Evolutionary conservation across 2,888 invertebrate genomes (phyloP).

Genomic region (Parnassius mnemosyne): DNA sequence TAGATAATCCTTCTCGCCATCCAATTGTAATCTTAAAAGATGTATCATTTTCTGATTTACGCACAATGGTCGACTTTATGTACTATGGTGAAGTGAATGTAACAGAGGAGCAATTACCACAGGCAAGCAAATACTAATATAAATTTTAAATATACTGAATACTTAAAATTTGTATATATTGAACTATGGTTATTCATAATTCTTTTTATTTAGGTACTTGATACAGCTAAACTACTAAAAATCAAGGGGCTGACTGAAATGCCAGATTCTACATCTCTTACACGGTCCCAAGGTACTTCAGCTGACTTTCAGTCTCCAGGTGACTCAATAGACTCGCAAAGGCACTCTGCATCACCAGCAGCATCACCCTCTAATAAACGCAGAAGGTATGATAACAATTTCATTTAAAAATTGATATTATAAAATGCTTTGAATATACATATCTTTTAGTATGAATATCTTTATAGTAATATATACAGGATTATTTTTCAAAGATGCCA

Average conservation of each 20-base stretch:
- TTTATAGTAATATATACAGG: too few relatives aligned
- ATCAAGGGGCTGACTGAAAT: slow-evolving; percentile 94
- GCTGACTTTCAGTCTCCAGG: slow-evolving; percentile 78
- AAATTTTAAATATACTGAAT: background rate
- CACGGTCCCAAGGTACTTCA: slow-evolving; percentile 84
- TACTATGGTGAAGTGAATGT: slow-evolving; percentile 96
- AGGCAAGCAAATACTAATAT: slow-evolving; percentile 58
- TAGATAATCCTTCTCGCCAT: slow-evolving; percentile 92
- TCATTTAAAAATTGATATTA: too few relatives aligned
- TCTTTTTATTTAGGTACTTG: slow-evolving; percentile 74
- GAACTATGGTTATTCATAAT: background rate
- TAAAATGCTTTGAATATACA: too few relatives aligned
- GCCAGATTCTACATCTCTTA: slow-evolving; percentile 87
- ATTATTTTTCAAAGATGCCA: too few relatives aligned
- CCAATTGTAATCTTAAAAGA: slow-evolving; percentile 95
- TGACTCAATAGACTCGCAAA: slow-evolving; percentile 80
- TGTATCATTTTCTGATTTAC: slow-evolving; percentile 91
- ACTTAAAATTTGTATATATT: slow-evolving; percentile 4
- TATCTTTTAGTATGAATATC: too few relatives aligned
- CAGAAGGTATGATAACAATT: slow-evolving; percentile 57
- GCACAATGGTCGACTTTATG: slow-evolving; percentile 95
- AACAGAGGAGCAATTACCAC: slow-evolving; percentile 91
- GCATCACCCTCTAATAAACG: slow-evolving; percentile 76
- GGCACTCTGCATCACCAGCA: slow-evolving; percentile 83
- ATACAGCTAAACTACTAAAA: slow-evolving; percentile 93